Conservation (phyloP, 2,113 vertebrate genomes). For the Lepus europaeus region DNA sequence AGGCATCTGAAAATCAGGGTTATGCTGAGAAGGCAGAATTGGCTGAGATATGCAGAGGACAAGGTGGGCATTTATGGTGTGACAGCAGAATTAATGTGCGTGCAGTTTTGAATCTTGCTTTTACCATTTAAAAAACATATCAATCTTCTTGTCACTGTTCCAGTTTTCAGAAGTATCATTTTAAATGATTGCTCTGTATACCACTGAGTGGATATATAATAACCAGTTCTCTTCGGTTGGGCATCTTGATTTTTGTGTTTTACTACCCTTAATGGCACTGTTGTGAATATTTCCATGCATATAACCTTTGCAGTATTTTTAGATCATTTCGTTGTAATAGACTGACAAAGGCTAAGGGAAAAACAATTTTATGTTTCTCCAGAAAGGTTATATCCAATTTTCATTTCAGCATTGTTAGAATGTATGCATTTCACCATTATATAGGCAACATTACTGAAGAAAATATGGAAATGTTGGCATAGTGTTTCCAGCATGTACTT, state of each 20-base stretch:
- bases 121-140: background rate
- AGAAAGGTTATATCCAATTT: background rate
- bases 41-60: background rate
- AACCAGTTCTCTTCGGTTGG: background rate
- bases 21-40: background rate
- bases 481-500: background rate
- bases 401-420: background rate
- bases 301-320: background rate
- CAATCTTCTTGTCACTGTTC: background rate
- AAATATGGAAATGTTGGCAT: background rate
- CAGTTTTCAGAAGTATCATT: background rate
- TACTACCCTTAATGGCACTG: background rate
- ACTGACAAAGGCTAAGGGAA: background rate
- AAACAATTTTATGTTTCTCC: background rate
- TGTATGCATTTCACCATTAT: rapidly evolving
- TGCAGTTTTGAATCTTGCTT: background rate
- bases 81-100: background rate
- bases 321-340: background rate
- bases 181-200: background rate
- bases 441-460: background rate
- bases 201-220: background rate
- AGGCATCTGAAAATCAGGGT: background rate
- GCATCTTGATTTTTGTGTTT: conserved; percentile 28
- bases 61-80: background rate
- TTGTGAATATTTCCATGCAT: background rate